Evolutionary conservation across 1,140 invertebrate genomes (phyloP).

Genomic region (Nixonia krombeini): DNA sequence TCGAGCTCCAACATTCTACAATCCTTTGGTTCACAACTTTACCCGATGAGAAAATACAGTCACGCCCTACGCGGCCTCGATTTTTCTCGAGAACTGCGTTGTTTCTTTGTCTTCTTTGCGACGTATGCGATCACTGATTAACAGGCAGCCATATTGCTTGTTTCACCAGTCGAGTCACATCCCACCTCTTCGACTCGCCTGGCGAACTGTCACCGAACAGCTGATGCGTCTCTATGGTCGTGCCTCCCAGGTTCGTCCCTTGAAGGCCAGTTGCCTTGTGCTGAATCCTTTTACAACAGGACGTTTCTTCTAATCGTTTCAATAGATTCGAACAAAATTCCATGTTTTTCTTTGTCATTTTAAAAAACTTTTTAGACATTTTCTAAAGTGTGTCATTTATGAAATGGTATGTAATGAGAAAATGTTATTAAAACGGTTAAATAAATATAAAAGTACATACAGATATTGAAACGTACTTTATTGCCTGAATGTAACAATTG

Average conservation of each 20-base stretch:
- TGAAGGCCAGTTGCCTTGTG: background rate
- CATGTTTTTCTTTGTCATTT: too few relatives aligned
- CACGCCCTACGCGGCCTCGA: slow-evolving; percentile 48
- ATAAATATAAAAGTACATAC: too few relatives aligned
- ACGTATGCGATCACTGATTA: slow-evolving; percentile 56
- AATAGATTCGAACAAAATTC: too few relatives aligned
- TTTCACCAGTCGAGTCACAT: slow-evolving; percentile 56
- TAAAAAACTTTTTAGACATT: too few relatives aligned
- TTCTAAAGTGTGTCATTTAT: too few relatives aligned
- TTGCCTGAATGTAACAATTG: too few relatives aligned
- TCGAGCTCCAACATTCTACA: slow-evolving; percentile 92
- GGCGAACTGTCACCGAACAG: slow-evolving; percentile 69
- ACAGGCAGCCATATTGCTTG: slow-evolving; percentile 69
- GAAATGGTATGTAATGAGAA: too few relatives aligned
- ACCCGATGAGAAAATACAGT: slow-evolving; percentile 22
- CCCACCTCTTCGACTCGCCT: slow-evolving; percentile 49
- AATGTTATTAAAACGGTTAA: too few relatives aligned
- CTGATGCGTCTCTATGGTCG: slow-evolving; percentile 54
- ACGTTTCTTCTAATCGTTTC: too few relatives aligned
- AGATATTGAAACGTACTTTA: too few relatives aligned
- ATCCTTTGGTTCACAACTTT: slow-evolving; percentile 31
- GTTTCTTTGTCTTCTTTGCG: slow-evolving; percentile 63
- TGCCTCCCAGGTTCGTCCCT: slow-evolving; percentile 13
- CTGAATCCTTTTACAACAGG: too few relatives aligned
- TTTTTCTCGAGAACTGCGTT: slow-evolving; percentile 63